Conservation (phyloP, 2,888 invertebrate species). For the Priocnemis perturbator region DNA sequence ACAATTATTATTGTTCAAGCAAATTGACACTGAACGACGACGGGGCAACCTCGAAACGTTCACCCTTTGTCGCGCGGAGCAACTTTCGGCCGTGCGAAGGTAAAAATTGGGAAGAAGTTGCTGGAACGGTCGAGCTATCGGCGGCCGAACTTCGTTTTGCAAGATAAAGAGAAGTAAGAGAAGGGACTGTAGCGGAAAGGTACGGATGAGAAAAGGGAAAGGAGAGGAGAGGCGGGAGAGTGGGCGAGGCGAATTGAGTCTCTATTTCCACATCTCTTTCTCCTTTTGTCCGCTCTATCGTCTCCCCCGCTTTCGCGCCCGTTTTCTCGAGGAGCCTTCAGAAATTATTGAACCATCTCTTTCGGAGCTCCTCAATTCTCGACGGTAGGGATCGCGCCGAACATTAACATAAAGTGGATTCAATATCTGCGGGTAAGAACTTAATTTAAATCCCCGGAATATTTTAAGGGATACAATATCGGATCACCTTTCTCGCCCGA, state of each 20-base stretch:
- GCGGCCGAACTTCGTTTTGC: not conserved
- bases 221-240: not conserved
- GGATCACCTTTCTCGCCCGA: conserved; percentile 46
- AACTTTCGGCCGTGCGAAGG: not conserved
- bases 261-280: conserved; percentile 38
- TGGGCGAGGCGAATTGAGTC: conserved; percentile 17
- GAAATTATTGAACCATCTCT: conserved; percentile 52
- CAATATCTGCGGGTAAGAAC: conserved; percentile 66
- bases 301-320: conserved; percentile 14
- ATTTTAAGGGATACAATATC: conserved; percentile 65
- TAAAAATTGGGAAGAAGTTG: conserved; percentile 2
- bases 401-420: conserved; percentile 59
- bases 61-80: too few species aligned
- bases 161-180: conserved; percentile 3
- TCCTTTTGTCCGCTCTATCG: conserved; percentile 11
- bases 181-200: not conserved
- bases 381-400: conserved; percentile 41
- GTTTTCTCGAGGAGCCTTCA: conserved; percentile 13
- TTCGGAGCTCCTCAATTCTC: conserved; percentile 15
- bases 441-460: conserved; percentile 67
- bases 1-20: too few species aligned
- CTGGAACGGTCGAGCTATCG: not conserved
- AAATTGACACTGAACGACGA: too few species aligned
- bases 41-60: too few species aligned
- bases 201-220: conserved; percentile 4